Base-by-base conservation (phyloP, 2,888 invertebrate species). In the Synergus gifuensis region DNA sequence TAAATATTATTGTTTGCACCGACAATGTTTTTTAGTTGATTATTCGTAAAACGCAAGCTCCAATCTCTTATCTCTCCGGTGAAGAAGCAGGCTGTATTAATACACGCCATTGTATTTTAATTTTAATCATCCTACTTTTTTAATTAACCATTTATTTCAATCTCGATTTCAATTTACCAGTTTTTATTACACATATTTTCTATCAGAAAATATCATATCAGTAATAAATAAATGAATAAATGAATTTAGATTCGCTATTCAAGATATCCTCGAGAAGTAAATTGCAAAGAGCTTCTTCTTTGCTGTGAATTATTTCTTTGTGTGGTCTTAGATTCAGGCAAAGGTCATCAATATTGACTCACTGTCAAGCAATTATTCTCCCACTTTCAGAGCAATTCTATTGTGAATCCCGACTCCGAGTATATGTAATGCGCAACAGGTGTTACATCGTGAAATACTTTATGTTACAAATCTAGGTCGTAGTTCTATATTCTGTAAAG, bases 351-450 rank as follows among this genome's bases (percentile, higher is more conserved):
- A 73, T 49, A 73, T 54, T 54, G 69, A 73, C 46, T 73, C 69
- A 54, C 16, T 73, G 36, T 54, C 69, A 54, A 49, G 36, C 49
- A 46, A 69, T 40, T 49, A 73, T 73, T 73, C 36, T 73, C 49
- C 36, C 36, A 73, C 49, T 73, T 73, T n/a, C 36, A 73, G 28
- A 49, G 49, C 36, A 73, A 54, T 73, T 73, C 69, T 73, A 73
- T 73, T 73, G 69, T 73, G 54, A 73, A 73, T 73, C 69, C 49
- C 49, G 69, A 49, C 28, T 73, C 69, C 1, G 54, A 54, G 49
- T 73, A 49, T 73, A 73, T 73, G 49, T 49, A 73, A 73, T 73
- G 49, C n/a, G 36, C 69, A 73, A 73, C 69, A 73, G 69, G 69
- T 73, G 69, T 73, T 73, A 73, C 69, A 73, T 36, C 28, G 49